Evolutionary conservation across 2,888 invertebrate species (phyloP), one percentile per base, ranked within the genome.

Genomic region (Polymixis lichenea): DNA sequence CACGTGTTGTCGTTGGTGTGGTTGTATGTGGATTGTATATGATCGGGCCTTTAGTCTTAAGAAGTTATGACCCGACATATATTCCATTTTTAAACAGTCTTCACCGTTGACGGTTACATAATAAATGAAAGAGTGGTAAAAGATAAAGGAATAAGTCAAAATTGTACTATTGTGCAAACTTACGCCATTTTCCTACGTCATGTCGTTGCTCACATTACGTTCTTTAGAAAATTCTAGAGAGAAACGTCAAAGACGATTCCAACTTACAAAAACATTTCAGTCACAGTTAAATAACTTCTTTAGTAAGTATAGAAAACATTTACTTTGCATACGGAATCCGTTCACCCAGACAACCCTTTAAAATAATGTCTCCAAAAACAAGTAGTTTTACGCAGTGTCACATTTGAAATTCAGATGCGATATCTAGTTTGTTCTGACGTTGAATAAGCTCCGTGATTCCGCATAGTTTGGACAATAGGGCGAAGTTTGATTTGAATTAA

Each of bases 341-440:
- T 61, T 62, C 46, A 82, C 15, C 56, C 56, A 65, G 61, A 68
- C 25, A 71, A 82, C 43, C 74, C 65, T 62, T 71, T 74, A 80
- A 86, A 83, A 77, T 77, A 83, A 81, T 72, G 79, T 85, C 78
- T 77, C 74, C 17, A 72, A 78, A 84, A 76, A 80, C 70, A 68
- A 83, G 60, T 78, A 78, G 73, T 84, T 82, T 83, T 72, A 85
- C 80, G 76, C 79, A 80, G 77, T 82, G 78, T 83, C 78, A 80
- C 80, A 90, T 89, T 89, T 90, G 87, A 90, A 90, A 80, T 89
- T 89, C 89, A 89, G 77, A 89, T 89, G 82, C 70, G 85, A 81
- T 85, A 85, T 82, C 87, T 85, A 81, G 87, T 89, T 87, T 84
- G 84, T 85, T 83, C 80, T 76, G 82, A 78, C 78, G 79, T 77